phyloP scores from a whole-genome alignment of 2,888 invertebrate species.

The Netelia inedita region DNA sequence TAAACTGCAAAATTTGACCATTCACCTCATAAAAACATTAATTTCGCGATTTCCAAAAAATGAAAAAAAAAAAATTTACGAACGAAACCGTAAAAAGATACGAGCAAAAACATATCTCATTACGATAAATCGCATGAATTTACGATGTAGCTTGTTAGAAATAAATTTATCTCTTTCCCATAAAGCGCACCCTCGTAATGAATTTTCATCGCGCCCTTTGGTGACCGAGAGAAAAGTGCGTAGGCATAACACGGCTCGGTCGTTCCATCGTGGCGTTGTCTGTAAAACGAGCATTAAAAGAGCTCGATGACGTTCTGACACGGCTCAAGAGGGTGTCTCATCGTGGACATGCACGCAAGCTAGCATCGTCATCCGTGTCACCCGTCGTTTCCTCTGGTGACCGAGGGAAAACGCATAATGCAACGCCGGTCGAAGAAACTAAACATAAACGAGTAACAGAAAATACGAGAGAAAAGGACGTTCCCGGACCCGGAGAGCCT shows the following conservation, averaged over 20 bases:
- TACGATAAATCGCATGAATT: background rate
- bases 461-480: slow-evolving; percentile 8
- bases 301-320: slow-evolving; percentile 19
- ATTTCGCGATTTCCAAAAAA: background rate
- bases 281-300: slow-evolving; percentile 30
- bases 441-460: background rate
- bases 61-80: background rate
- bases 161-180: background rate
- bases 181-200: background rate
- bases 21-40: background rate
- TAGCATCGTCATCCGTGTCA: slow-evolving; percentile 2
- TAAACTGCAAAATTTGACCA: background rate
- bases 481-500: background rate
- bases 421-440: background rate
- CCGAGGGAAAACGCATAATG: background rate
- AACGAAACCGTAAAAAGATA: background rate
- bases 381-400: background rate
- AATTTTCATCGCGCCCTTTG: slow-evolving; percentile 10
- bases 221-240: slow-evolving; percentile 1
- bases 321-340: slow-evolving; percentile 9
- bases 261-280: background rate
- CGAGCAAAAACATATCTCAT: background rate
- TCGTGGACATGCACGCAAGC: background rate
- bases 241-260: background rate
- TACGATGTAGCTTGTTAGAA: background rate